Base-by-base conservation (phyloP, 1,140 invertebrate genomes). In the Idris sp. region DNA sequence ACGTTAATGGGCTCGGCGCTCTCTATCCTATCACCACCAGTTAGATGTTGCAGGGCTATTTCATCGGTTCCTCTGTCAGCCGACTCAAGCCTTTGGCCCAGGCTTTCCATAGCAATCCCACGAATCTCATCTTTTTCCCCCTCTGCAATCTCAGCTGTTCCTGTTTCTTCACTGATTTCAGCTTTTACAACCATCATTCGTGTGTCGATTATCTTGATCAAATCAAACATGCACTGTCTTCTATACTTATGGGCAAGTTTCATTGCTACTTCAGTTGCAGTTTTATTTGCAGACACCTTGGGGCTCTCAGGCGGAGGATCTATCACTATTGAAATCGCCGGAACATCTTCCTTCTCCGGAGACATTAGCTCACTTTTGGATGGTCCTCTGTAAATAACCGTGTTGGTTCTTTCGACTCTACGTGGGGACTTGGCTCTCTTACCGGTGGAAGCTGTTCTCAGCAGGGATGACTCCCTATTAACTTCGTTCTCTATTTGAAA, bases 141-240 rank as follows among this genome's bases (percentile, higher is more conserved):
- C 13, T 67, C 43, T 10, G 16, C 22, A 14, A 8, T 9, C 5
- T 2, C 2, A 22, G 7, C 16, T 5, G 16, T n/a, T 0, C 43
- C n/a, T 7, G 10, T 5, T 38, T 10, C 14, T 44, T 16, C 15
- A 40, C 5, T 13, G 18, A 25, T 1, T 36, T n/a, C n/a, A n/a
- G 25, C 1, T 8, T 40, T 1, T 19, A 8, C 7, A 33, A 43
- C 54, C 76, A 87, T 81, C 85, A 87, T 82, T 35, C 81, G 80
- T 0, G 80, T 75, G 9, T 87, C 86, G 1, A 87, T 87, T n/a
- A 81, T 41, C 18, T 71, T 77, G 0, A 87, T 84, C 1, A 87
- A 30, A 5, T 87, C 83, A 3, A 79, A 30, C 81, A 87, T 87
- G 10, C 83, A 79, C n/a, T 59, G 67, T 40, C 72, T 81, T 35